Evolutionary conservation across 1,140 invertebrate genomes (phyloP).

Genomic region (Tribolium castaneum): DNA sequence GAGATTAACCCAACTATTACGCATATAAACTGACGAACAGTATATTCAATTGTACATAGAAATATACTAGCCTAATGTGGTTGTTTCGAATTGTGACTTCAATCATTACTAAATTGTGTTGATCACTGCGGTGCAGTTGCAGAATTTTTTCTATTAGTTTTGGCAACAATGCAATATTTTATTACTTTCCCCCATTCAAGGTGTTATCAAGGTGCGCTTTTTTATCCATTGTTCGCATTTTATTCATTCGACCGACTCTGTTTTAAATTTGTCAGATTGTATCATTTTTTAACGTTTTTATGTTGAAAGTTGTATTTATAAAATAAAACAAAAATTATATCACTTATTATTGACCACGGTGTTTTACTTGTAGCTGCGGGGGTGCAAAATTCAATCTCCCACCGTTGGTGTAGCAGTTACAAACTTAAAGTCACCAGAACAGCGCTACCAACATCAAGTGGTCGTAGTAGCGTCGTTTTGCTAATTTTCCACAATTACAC

Average conservation of each 20-base stretch:
- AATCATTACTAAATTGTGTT: conserved; percentile 26
- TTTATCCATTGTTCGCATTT: conserved; percentile 5
- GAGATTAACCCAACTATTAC: conserved; percentile 1
- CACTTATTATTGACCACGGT: conserved; percentile 5
- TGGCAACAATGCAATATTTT: conserved; percentile 33
- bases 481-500: background rate
- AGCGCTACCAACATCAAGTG: background rate
- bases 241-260: background rate
- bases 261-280: conserved; percentile 18
- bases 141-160: conserved; percentile 24
- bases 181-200: background rate
- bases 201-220: conserved; percentile 27
- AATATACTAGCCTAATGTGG: conserved; percentile 39
- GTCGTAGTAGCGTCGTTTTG: background rate
- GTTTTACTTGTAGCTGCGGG: background rate
- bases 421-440: background rate
- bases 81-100: conserved; percentile 38
- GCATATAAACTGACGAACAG: conserved; percentile 59
- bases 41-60: conserved; percentile 56
- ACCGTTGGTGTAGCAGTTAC: background rate
- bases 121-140: conserved; percentile 32
- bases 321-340: conserved; percentile 30
- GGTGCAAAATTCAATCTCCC: background rate
- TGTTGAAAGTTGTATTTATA: conserved; percentile 35
- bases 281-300: conserved; percentile 35